Percentiles rank a stretch among this genome's conserved stretches.
Conservation (phyloP, 2,888 invertebrate species). For the Andrena praecox region DNA sequence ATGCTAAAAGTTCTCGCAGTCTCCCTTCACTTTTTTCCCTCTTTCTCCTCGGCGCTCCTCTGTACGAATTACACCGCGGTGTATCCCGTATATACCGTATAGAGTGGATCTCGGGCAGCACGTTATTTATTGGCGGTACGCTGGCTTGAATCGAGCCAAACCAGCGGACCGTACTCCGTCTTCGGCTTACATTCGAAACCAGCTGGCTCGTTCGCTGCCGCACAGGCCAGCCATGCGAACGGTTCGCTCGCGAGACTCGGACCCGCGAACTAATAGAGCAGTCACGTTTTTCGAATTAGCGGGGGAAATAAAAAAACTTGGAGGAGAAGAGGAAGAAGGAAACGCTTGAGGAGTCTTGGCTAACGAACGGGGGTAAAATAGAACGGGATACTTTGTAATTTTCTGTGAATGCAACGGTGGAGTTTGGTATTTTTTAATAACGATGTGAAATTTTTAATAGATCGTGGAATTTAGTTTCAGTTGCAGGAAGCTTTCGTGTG, state of each 20-base stretch:
- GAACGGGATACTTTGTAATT: no score
- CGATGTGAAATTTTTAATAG: no score
- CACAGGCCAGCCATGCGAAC: constrained; percentile 8
- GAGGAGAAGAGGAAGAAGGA: not conserved
- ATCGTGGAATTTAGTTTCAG: no score
- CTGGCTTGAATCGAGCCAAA: constrained; percentile 63
- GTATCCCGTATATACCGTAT: constrained; percentile 64
- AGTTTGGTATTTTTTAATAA: no score
- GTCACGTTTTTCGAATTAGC: constrained; percentile 29
- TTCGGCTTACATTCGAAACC: constrained; percentile 67
- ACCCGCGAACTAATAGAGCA: constrained; percentile 18
- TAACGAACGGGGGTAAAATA: not conserved
- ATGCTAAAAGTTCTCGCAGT: not conserved
- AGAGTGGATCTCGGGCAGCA: constrained; percentile 78
- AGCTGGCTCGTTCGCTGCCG: constrained; percentile 35
- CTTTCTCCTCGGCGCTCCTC: not conserved
- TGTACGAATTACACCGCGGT: constrained; percentile 59
- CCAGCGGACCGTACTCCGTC: constrained; percentile 67
- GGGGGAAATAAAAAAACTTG: not conserved
- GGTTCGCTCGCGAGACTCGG: constrained; percentile 10
- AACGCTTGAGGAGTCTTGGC: not conserved
- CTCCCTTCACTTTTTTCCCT: constrained; percentile 4
- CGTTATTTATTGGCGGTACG: constrained; percentile 81
- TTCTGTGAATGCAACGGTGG: no score
- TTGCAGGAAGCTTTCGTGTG: no score